Evolutionary conservation across 2,888 invertebrate genomes (phyloP).

Genomic region (Oasisia sp.): DNA sequence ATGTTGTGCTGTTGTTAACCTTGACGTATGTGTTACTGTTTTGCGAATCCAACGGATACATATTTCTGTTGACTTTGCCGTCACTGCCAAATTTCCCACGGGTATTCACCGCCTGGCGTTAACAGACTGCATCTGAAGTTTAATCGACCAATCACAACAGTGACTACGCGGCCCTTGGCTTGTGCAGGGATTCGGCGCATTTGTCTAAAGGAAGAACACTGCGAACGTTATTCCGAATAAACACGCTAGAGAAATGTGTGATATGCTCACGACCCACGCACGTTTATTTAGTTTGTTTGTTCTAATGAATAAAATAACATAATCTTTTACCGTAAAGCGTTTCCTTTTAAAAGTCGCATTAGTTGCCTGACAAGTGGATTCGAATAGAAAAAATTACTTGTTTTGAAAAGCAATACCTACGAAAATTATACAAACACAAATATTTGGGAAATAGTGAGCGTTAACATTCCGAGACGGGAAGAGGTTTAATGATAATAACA

Average conservation of each 20-base stretch:
- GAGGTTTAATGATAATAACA: too few relatives aligned
- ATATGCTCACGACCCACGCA: not conserved
- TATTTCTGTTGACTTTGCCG: not conserved
- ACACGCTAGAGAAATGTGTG: not conserved
- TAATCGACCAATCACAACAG: not conserved
- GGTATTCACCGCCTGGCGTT: not conserved
- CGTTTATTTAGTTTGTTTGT: not conserved
- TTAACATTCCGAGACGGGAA: too few relatives aligned
- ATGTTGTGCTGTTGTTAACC: not conserved
- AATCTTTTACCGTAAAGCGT: not conserved
- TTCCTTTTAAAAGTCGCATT: not conserved
- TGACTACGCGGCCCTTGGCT: not conserved
- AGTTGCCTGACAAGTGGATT: not conserved
- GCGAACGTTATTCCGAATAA: not conserved
- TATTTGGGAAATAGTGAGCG: too few relatives aligned
- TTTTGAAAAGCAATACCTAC: not conserved
- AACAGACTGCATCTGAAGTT: not conserved
- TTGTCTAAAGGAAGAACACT: not conserved
- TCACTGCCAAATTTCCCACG: not conserved
- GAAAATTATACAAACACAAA: not conserved
- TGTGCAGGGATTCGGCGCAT: not conserved
- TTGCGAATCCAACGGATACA: not conserved
- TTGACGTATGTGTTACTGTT: not conserved
- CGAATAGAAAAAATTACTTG: not conserved
- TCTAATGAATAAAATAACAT: not conserved